Percentiles rank a stretch among this genome's conserved stretches.
These are phyloP conservation scores for Passer domesticus DNA, from an alignment of 2,113 vertebrate species.

Conservation along the genomic window DNA sequence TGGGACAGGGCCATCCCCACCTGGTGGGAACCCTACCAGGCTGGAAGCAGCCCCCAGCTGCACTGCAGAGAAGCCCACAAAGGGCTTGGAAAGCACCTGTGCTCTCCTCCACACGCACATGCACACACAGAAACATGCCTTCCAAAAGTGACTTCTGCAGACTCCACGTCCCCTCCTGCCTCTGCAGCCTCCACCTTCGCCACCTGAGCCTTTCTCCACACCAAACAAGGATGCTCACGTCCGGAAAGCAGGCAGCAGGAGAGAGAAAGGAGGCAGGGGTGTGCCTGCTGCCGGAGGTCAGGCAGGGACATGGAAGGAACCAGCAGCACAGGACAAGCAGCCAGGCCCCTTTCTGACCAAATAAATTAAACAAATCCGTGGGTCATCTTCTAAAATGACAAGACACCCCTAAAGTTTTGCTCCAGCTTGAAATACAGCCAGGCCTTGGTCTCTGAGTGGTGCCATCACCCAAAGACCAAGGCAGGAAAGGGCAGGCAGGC, in stretches of 20 bases:
- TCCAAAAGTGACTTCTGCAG: background rate
- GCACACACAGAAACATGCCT: rapidly evolving
- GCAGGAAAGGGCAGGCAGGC: background rate
- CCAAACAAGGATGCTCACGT: background rate
- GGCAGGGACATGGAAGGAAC: background rate
- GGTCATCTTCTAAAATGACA: background rate
- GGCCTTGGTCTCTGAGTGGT: background rate
- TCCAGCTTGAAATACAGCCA: background rate
- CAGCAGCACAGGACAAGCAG: background rate
- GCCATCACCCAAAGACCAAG: background rate
- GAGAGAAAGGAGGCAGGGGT: background rate
- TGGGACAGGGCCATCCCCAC: background rate
- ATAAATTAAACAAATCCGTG: background rate
- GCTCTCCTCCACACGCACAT: background rate
- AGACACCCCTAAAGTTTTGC: rapidly evolving
- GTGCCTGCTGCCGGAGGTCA: background rate
- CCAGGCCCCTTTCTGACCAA: background rate
- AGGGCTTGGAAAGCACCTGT: background rate
- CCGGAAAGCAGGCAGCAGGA: background rate
- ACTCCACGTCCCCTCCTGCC: background rate
- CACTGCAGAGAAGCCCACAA: background rate
- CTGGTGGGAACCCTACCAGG: background rate
- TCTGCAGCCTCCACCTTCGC: background rate
- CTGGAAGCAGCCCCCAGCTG: background rate
- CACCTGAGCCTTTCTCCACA: rapidly evolving